These are phyloP conservation scores for Ctena decussata DNA, from an alignment of 2,888 invertebrate genomes.

Conservation along the genomic window DNA sequence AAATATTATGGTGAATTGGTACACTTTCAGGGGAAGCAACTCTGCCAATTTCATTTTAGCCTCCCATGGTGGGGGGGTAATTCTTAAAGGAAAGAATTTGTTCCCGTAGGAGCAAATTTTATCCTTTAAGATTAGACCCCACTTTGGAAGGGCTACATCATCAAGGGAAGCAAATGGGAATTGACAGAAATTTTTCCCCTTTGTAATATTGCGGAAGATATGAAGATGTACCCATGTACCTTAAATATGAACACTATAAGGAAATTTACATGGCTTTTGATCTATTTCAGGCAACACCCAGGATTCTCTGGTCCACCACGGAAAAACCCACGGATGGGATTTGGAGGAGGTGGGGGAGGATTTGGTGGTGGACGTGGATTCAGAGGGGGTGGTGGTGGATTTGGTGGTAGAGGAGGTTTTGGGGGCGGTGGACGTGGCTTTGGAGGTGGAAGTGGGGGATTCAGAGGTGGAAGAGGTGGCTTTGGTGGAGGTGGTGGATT, in stretches of 20 bases:
- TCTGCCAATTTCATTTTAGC: neutral
- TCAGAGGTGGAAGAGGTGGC: conserved; percentile 41
- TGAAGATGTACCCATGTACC: too few relatives aligned
- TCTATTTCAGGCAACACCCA: conserved; percentile 29
- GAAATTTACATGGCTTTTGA: neutral
- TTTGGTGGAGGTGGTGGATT: conserved; percentile 34
- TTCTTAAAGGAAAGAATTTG: too few relatives aligned
- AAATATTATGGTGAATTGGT: neutral
- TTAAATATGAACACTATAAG: too few relatives aligned
- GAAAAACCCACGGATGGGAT: conserved; percentile 77
- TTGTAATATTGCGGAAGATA: too few relatives aligned
- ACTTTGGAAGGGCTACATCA: too few relatives aligned
- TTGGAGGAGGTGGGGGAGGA: conserved; percentile 72
- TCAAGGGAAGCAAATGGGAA: too few relatives aligned
- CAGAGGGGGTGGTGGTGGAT: conserved; percentile 60
- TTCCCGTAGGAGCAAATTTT: too few relatives aligned
- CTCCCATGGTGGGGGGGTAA: too few relatives aligned
- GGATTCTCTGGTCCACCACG: conserved; percentile 57
- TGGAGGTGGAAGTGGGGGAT: conserved; percentile 53
- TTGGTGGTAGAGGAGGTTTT: conserved; percentile 47
- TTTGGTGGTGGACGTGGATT: conserved; percentile 48
- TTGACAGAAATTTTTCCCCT: too few relatives aligned
- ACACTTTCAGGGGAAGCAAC: too few relatives aligned
- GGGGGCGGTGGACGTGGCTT: conserved; percentile 48
- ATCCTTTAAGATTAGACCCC: too few relatives aligned